Evolutionary conservation across 2,113 vertebrate species (phyloP).

Genomic region (Orycteropus afer): DNA sequence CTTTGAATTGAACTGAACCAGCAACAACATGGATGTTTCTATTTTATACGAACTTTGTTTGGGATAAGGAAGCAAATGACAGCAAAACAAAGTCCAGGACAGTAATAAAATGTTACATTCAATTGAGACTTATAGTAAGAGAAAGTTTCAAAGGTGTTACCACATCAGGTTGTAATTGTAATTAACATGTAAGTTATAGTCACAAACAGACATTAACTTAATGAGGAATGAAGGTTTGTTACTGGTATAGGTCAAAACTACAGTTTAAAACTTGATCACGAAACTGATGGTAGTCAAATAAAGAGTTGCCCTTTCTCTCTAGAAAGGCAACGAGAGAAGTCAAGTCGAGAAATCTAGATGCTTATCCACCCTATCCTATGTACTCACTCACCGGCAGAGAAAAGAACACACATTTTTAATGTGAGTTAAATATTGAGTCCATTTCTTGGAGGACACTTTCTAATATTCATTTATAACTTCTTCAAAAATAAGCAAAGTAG

Average conservation of each 20-base stretch:
- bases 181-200: not conserved
- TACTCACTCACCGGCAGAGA: not conserved
- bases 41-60: not conserved
- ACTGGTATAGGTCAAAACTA: not conserved
- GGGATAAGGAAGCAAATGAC: not conserved
- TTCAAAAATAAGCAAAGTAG: not conserved
- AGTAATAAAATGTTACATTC: not conserved
- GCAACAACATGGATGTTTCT: not conserved
- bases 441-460: not conserved
- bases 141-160: not conserved
- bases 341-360: not conserved
- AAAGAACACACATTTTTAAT: not conserved
- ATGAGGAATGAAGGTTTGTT: not conserved
- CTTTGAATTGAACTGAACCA: not conserved
- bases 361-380: not conserved
- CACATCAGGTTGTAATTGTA: not conserved
- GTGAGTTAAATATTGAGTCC: not conserved
- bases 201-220: not conserved
- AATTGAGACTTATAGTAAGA: not conserved
- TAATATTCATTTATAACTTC: conserved; percentile 12
- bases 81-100: not conserved
- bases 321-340: not conserved
- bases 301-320: not conserved
- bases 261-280: not conserved
- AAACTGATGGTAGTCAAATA: not conserved